Percentiles rank a stretch among this genome's conserved stretches.
phyloP scores from a whole-genome alignment of 2,888 invertebrate species.

The Stenodera caucasica region DNA sequence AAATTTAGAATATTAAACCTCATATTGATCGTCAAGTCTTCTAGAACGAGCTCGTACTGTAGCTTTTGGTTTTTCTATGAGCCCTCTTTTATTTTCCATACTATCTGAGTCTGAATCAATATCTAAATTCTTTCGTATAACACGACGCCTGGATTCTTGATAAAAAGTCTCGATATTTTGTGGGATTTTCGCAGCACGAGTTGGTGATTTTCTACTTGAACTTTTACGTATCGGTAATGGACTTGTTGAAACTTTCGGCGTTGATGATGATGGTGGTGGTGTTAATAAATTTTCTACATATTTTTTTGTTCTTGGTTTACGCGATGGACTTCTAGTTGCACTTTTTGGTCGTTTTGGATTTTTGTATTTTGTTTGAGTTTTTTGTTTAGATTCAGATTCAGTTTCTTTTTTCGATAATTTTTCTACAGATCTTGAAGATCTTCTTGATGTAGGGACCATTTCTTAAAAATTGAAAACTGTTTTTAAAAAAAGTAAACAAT shows the following conservation, averaged over 20 bases:
- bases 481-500: background rate
- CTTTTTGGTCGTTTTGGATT: slow-evolving; percentile 23
- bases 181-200: slow-evolving; percentile 28
- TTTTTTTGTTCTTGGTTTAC: slow-evolving; percentile 19
- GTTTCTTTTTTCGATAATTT: slow-evolving; percentile 1
- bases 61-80: slow-evolving; percentile 47
- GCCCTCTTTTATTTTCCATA: slow-evolving; percentile 25
- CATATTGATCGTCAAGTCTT: slow-evolving; percentile 28
- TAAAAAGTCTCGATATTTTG: slow-evolving; percentile 18
- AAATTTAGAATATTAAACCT: slow-evolving; percentile 6
- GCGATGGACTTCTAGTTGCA: slow-evolving; percentile 21
- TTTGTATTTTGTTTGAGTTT: slow-evolving; percentile 30
- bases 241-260: background rate
- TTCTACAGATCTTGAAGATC: background rate
- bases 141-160: slow-evolving; percentile 1
- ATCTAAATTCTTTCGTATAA: slow-evolving; percentile 27
- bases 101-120: slow-evolving; percentile 41
- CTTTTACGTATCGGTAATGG: slow-evolving; percentile 33
- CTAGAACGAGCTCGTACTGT: slow-evolving; percentile 45
- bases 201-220: slow-evolving; percentile 34
- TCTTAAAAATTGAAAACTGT: no score
- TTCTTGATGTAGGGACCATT: background rate
- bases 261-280: slow-evolving; percentile 11
- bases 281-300: slow-evolving; percentile 29
- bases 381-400: slow-evolving; percentile 15